These are phyloP conservation scores for Syrista parreyssii DNA, from an alignment of 2,888 invertebrate species.

Conservation along the genomic window DNA sequence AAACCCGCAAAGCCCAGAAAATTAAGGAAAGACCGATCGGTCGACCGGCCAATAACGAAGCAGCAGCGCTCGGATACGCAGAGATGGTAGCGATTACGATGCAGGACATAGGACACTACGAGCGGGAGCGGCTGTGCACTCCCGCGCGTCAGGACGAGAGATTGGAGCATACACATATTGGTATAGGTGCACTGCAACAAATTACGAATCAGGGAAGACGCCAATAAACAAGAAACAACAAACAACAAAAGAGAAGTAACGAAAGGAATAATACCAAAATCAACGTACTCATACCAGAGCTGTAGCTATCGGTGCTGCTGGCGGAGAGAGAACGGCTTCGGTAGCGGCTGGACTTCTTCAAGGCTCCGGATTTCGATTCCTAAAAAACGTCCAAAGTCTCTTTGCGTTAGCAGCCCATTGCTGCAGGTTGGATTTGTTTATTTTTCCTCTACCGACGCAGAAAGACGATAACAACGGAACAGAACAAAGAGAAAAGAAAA, in stretches of 20 bases:
- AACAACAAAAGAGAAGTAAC: slow-evolving; percentile 5
- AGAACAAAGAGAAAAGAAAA: neutral
- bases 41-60: neutral
- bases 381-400: slow-evolving; percentile 54
- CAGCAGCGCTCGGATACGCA: neutral
- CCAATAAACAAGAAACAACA: neutral
- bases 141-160: neutral
- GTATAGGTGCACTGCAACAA: neutral
- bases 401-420: neutral
- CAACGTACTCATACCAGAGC: slow-evolving; percentile 76
- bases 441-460: neutral
- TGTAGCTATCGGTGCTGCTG: slow-evolving; percentile 95
- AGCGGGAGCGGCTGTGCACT: neutral
- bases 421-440: neutral
- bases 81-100: neutral
- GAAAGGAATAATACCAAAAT: slow-evolving; percentile 3
- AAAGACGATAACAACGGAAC: neutral
- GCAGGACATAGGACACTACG: neutral
- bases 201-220: neutral
- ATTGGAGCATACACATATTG: too few relatives aligned
- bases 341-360: slow-evolving; percentile 89
- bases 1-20: neutral
- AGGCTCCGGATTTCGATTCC: slow-evolving; percentile 77
- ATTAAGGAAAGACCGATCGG: neutral
- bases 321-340: slow-evolving; percentile 92